A percentile compares a stretch with the other conserved stretches of the same genome.
These are phyloP conservation scores for Chlorops oryzae DNA, from an alignment of 1,140 invertebrate genomes.

Conservation along the genomic window DNA sequence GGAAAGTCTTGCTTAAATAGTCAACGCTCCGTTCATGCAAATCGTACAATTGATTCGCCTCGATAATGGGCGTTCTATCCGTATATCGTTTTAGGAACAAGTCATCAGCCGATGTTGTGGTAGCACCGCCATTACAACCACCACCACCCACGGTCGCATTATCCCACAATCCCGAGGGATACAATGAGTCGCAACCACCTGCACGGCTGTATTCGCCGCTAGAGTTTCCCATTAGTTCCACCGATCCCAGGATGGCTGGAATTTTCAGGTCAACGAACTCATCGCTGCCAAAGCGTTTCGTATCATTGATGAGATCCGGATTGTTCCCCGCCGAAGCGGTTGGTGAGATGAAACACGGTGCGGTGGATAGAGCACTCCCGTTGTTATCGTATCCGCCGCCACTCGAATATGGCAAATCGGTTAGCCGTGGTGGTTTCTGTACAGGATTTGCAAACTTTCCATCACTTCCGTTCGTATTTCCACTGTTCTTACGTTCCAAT, in stretches of 20 bases:
- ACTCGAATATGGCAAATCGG: slow-evolving; percentile 59
- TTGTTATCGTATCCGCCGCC: slow-evolving; percentile 57
- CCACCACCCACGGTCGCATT: slow-evolving; percentile 17
- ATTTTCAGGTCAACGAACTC: slow-evolving; percentile 44
- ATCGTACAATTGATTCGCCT: slow-evolving; percentile 43
- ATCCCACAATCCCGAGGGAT: slow-evolving; percentile 66
- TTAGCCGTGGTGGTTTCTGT: slow-evolving; percentile 61
- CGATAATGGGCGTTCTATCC: slow-evolving; percentile 70
- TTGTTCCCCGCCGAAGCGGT: slow-evolving; percentile 67
- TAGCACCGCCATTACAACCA: too few relatives aligned
- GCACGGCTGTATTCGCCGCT: slow-evolving; percentile 67
- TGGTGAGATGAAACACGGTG: slow-evolving; percentile 61
- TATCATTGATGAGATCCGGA: slow-evolving; percentile 77
- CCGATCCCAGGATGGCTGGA: slow-evolving; percentile 16
- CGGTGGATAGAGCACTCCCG: slow-evolving; percentile 56
- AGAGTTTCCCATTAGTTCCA: slow-evolving; percentile 16
- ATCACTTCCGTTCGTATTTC: slow-evolving; percentile 27
- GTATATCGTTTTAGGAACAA: slow-evolving; percentile 56
- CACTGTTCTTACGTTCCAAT: slow-evolving; percentile 37
- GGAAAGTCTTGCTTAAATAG: slow-evolving; percentile 54
- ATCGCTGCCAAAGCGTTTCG: slow-evolving; percentile 54
- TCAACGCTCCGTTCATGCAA: slow-evolving; percentile 45
- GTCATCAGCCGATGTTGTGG: slow-evolving; percentile 47
- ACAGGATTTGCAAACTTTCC: slow-evolving; percentile 60
- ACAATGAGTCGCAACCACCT: slow-evolving; percentile 58